A percentile compares a stretch with the other conserved stretches of the same genome.
These are phyloP conservation scores for Hypotaenidia philippensis DNA, from an alignment of 2,797 vertebrate genomes.

Conservation along the genomic window DNA sequence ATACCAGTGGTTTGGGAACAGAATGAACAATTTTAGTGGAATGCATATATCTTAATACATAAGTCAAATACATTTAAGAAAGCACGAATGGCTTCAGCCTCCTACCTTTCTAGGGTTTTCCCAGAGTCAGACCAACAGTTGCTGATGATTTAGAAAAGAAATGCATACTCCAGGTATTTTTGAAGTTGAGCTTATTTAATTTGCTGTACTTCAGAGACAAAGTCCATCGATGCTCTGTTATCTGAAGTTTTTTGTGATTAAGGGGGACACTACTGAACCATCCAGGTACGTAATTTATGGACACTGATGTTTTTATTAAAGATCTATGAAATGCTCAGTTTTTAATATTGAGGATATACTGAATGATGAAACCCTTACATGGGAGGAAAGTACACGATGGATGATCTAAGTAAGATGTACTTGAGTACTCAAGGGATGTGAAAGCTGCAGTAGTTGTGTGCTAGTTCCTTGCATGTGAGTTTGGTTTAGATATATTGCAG, in stretches of 20 bases:
- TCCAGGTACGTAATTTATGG: neutral
- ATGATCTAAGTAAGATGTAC: neutral
- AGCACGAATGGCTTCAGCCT: neutral
- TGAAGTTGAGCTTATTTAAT: neutral
- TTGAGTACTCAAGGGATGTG: neutral
- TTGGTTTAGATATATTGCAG: neutral
- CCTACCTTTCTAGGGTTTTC: neutral
- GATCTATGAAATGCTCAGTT: neutral
- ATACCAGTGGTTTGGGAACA: neutral
- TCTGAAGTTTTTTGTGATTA: neutral
- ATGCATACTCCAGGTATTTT: neutral
- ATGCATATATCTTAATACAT: neutral
- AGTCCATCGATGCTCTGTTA: neutral
- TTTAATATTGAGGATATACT: neutral
- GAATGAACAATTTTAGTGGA: neutral
- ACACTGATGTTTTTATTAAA: neutral
- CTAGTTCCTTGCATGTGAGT: neutral
- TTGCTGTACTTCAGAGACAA: neutral
- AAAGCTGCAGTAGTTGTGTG: neutral
- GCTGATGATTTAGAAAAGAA: slow-evolving; percentile 4
- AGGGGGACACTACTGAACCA: neutral
- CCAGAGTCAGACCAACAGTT: neutral
- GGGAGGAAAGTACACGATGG: neutral
- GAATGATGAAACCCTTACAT: neutral
- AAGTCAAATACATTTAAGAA: neutral